phyloP scores from a whole-genome alignment of 2,888 invertebrate genomes.

The Lasius fuliginosus region DNA sequence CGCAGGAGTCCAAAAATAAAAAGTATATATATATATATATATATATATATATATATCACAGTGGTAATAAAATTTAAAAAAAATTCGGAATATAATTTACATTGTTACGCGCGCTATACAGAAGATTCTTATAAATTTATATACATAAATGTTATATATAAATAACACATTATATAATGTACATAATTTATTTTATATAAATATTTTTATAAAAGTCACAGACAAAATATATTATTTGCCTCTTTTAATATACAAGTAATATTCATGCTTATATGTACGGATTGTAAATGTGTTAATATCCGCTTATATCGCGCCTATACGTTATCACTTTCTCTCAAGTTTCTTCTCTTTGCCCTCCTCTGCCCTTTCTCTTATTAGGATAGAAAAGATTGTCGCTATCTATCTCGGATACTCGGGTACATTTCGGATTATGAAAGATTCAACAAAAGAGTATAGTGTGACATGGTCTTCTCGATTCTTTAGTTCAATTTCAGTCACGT shows the following conservation, averaged over 20 bases:
- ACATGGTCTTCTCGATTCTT: conserved; percentile 14
- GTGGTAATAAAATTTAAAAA: not conserved
- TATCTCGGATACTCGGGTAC: not conserved
- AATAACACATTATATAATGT: too few relatives aligned
- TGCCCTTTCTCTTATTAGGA: not conserved
- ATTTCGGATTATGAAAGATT: conserved; percentile 8
- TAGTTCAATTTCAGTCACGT: conserved; percentile 40
- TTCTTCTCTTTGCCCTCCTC: not conserved
- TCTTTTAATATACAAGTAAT: not conserved
- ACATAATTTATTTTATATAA: too few relatives aligned
- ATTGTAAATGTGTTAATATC: not conserved
- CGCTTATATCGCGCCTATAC: not conserved
- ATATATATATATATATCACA: not conserved
- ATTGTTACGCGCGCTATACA: too few relatives aligned
- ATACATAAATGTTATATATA: too few relatives aligned
- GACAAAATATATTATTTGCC: not conserved
- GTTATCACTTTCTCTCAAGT: not conserved
- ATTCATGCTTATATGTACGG: not conserved
- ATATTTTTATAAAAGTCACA: not conserved
- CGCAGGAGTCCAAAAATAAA: not conserved
- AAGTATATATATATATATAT: not conserved
- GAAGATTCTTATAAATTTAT: too few relatives aligned
- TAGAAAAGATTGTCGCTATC: not conserved
- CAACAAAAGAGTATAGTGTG: not conserved
- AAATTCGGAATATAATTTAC: not conserved